Conservation (phyloP, 2,113 vertebrate genomes). For the Rhinichthys klamathensis region DNA sequence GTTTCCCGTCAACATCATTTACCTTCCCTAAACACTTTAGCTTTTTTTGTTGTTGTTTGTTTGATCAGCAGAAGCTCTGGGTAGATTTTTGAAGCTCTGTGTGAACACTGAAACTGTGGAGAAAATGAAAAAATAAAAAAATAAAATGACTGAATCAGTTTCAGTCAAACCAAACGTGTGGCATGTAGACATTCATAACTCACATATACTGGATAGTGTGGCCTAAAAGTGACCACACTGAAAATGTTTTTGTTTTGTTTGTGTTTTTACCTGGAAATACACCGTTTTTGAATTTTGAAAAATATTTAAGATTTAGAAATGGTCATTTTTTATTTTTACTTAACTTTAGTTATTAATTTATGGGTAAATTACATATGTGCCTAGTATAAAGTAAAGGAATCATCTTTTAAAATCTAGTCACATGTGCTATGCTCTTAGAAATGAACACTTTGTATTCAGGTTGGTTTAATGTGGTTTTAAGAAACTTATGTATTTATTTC, state of each 20-base stretch:
- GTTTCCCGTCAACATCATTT: conserved; percentile 44
- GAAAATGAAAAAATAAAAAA: neutral
- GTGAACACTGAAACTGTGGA: neutral
- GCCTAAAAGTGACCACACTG: neutral
- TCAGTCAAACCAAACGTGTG: neutral
- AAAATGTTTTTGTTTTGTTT: neutral
- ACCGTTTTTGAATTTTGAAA: neutral
- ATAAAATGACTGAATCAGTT: neutral
- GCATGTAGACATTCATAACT: neutral
- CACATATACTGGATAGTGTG: too few species aligned
- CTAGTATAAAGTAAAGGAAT: neutral
- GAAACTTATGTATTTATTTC: neutral
- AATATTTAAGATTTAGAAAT: neutral
- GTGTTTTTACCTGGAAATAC: neutral
- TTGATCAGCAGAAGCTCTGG: conserved; percentile 32
- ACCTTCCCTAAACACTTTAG: conserved; percentile 25
- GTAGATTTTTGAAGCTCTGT: neutral
- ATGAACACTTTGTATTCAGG: neutral
- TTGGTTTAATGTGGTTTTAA: neutral
- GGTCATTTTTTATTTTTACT: neutral
- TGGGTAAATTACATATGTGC: neutral
- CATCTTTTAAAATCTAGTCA: neutral
- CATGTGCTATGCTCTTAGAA: neutral
- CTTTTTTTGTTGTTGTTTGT: neutral
- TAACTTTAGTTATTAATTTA: neutral